A percentile compares a stretch with the other conserved stretches of the same genome.
Evolutionary conservation across 2,113 vertebrate genomes (phyloP).

Genomic region (Merops nubicus): DNA sequence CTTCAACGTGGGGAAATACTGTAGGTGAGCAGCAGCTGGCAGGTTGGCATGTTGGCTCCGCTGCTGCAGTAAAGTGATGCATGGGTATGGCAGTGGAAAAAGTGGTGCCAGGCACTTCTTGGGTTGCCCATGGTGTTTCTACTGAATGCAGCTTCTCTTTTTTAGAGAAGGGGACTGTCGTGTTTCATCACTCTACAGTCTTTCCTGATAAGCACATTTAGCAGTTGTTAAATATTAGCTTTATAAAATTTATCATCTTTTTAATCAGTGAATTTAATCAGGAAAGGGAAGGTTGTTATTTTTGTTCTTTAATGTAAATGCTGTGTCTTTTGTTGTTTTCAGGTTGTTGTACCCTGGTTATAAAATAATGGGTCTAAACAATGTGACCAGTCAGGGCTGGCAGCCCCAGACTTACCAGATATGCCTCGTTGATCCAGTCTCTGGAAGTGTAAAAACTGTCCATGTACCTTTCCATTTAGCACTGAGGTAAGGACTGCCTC

Average conservation of each 20-base stretch:
- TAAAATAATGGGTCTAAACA: constrained; percentile 97
- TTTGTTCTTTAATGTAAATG: background rate
- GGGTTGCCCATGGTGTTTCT: background rate
- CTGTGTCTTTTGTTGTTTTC: background rate
- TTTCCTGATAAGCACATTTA: background rate
- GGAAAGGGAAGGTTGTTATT: background rate
- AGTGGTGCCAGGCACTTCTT: background rate
- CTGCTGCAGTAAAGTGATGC: background rate
- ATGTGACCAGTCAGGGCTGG: constrained; percentile 96
- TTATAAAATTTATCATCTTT: background rate
- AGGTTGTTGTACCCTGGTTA: constrained; percentile 95
- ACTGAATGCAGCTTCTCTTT: background rate
- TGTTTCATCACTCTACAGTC: background rate
- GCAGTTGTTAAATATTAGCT: background rate
- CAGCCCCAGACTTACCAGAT: constrained; percentile 96
- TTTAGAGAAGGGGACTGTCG: background rate
- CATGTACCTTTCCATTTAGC: constrained; percentile 95
- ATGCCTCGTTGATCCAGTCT: constrained; percentile 91
- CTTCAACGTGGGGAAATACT: constrained; percentile 96
- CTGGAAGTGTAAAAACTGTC: constrained; percentile 86
- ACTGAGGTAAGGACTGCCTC: constrained; percentile 81
- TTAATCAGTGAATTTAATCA: background rate
- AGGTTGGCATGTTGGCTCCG: background rate
- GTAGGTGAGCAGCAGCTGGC: constrained; percentile 78
- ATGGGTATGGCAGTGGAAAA: background rate